These are phyloP conservation scores for Eupithecia exiguata DNA, from an alignment of 2,888 invertebrate genomes.

Conservation along the genomic window DNA sequence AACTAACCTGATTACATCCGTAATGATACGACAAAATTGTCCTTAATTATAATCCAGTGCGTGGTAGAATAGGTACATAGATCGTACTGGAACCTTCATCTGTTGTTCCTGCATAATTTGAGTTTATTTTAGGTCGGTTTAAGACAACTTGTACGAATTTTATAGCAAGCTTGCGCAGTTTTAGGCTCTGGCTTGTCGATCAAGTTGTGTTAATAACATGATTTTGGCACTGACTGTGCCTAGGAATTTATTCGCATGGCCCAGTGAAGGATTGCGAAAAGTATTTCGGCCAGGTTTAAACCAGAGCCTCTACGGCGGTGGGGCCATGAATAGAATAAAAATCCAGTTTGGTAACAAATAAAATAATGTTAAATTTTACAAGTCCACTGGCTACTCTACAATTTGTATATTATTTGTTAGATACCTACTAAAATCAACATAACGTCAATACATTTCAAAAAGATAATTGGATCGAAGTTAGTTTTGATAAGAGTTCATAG, in stretches of 20 bases:
- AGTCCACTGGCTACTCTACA: neutral
- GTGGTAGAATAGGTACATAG: no score
- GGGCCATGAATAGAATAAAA: neutral
- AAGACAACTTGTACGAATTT: neutral
- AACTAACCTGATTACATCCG: no score
- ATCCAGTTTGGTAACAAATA: no score
- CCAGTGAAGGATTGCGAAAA: constrained; percentile 17
- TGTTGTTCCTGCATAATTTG: neutral
- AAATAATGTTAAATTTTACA: no score
- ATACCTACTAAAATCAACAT: neutral
- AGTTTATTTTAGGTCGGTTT: neutral
- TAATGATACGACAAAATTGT: neutral
- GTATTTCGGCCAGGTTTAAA: constrained; percentile 1
- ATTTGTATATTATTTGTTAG: neutral
- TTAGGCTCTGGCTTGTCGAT: neutral
- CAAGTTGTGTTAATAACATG: neutral
- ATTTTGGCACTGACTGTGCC: neutral
- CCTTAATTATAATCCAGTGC: no score
- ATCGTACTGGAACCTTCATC: neutral
- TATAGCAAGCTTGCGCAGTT: neutral
- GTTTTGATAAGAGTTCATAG: neutral
- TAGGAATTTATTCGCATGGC: neutral
- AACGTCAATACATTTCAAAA: neutral
- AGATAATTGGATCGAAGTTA: neutral
- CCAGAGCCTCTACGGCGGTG: neutral